phyloP scores from a whole-genome alignment of 1,140 invertebrate genomes.

The Cydia pomonella region DNA sequence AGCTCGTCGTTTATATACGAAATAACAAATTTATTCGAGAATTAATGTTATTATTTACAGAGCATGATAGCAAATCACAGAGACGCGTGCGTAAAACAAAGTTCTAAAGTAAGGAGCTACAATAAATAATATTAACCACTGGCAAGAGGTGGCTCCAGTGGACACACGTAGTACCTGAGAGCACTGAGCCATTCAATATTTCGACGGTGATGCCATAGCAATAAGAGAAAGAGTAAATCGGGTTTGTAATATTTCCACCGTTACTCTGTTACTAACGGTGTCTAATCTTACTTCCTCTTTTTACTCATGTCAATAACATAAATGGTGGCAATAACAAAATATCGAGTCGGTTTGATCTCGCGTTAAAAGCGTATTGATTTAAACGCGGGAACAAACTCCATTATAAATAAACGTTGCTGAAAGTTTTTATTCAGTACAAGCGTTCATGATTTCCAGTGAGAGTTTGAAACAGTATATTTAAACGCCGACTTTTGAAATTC shows the following conservation, averaged over 20 bases:
- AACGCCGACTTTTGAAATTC: conserved; percentile 16
- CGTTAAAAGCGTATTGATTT: conserved; percentile 26
- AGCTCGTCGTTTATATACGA: conserved; percentile 74
- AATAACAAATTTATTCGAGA: conserved; percentile 78
- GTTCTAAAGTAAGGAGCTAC: conserved; percentile 53
- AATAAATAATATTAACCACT: conserved; percentile 52
- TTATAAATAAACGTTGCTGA: conserved; percentile 10
- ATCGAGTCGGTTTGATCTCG: conserved; percentile 16
- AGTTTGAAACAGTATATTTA: conserved; percentile 7
- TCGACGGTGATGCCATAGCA: not conserved
- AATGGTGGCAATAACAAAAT: conserved; percentile 15
- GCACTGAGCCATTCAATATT: not conserved
- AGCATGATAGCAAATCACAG: conserved; percentile 76
- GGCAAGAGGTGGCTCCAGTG: conserved; percentile 53
- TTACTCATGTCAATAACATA: conserved; percentile 14
- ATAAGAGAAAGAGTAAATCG: not conserved
- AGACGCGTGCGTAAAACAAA: conserved; percentile 61
- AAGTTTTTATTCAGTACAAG: conserved; percentile 6
- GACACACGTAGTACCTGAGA: not conserved
- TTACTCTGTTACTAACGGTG: not conserved
- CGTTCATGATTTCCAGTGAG: conserved; percentile 13
- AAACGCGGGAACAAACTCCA: conserved; percentile 17
- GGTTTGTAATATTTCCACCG: not conserved
- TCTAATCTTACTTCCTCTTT: not conserved
- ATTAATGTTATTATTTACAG: conserved; percentile 64